These are phyloP conservation scores for Paramormyrops kingsleyae DNA, from an alignment of 2,113 vertebrate genomes.

Conservation along the genomic window DNA sequence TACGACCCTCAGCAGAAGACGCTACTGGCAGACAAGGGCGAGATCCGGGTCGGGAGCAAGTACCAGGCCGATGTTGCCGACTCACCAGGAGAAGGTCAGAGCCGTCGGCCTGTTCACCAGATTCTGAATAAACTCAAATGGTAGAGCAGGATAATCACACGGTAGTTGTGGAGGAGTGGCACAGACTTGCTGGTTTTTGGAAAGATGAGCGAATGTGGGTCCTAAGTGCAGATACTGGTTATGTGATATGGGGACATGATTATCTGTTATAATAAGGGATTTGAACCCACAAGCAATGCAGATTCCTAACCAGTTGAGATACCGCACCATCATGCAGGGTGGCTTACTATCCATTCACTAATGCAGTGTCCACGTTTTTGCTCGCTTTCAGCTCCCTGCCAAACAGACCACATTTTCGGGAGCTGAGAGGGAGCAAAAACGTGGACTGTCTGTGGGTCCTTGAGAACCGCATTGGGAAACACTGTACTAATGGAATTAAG, in stretches of 20 bases:
- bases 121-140: background rate
- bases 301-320: background rate
- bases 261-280: background rate
- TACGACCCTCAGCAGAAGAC: constrained; percentile 78
- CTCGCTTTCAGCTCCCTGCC: background rate
- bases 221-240: background rate
- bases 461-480: background rate
- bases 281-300: background rate
- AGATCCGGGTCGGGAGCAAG: constrained; percentile 71
- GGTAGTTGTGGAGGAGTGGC: background rate
- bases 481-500: background rate
- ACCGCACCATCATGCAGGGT: background rate
- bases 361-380: background rate
- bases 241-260: background rate
- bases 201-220: background rate
- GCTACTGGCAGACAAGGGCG: constrained; percentile 71
- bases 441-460: background rate
- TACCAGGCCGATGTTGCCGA: constrained; percentile 75
- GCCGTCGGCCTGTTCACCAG: constrained; percentile 16
- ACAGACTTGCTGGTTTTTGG: background rate
- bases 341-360: background rate
- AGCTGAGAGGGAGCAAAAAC: background rate
- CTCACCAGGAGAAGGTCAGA: constrained; percentile 64
- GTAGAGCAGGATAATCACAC: background rate
- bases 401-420: background rate